A percentile compares a stretch with the other conserved stretches of the same genome.
These are phyloP conservation scores for Dinomys branickii DNA, from an alignment of 2,113 vertebrate genomes.

Conservation along the genomic window DNA sequence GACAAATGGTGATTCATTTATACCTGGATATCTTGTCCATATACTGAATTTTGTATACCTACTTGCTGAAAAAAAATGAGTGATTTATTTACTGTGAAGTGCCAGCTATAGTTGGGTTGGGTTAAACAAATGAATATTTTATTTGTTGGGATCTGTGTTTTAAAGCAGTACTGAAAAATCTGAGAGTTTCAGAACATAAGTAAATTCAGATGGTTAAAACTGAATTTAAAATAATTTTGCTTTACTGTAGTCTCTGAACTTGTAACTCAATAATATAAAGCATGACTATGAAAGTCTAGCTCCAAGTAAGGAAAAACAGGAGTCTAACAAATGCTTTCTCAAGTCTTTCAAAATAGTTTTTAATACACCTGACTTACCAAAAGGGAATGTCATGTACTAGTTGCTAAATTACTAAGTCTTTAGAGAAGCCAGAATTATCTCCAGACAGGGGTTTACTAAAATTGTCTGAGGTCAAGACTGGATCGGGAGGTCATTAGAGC, in stretches of 20 bases:
- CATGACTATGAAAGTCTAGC: neutral
- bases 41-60: slow-evolving; percentile 28
- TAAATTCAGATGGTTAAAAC: neutral
- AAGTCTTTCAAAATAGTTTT: slow-evolving; percentile 59
- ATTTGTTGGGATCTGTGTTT: neutral
- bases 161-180: slow-evolving; percentile 26
- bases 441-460: slow-evolving; percentile 77
- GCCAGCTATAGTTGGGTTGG: slow-evolving; percentile 48
- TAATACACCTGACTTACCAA: slow-evolving; percentile 70
- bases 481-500: slow-evolving; percentile 57
- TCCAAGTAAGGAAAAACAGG: neutral
- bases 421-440: slow-evolving; percentile 74
- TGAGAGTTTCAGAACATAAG: slow-evolving; percentile 36
- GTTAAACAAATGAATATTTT: neutral
- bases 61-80: neutral
- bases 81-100: slow-evolving; percentile 30
- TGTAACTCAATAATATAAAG: neutral
- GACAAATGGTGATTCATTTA: slow-evolving; percentile 37
- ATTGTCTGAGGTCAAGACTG: slow-evolving; percentile 65
- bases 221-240: slow-evolving; percentile 6
- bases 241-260: neutral
- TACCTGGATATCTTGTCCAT: slow-evolving; percentile 11
- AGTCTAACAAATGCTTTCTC: slow-evolving; percentile 10
- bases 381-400: slow-evolving; percentile 71
- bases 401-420: slow-evolving; percentile 72